Percentiles rank a stretch among this genome's conserved stretches.
Evolutionary conservation across 2,888 invertebrate species (phyloP).

Genomic region (Cheilosia soror): DNA sequence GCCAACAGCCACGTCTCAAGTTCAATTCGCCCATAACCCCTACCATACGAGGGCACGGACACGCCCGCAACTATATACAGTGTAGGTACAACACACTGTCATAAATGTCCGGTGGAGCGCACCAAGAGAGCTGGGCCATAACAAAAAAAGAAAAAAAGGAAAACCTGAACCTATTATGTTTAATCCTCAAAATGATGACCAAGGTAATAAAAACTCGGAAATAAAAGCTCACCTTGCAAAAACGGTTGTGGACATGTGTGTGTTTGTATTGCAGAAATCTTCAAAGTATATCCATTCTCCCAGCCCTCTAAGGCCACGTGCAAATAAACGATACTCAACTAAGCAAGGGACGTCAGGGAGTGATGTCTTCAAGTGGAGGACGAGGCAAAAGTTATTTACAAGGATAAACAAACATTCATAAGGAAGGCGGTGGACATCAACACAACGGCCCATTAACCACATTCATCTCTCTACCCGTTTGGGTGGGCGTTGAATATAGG

Average conservation of each 20-base stretch:
- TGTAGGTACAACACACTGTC: slow-evolving; percentile 31
- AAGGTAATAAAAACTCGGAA: slow-evolving; percentile 70
- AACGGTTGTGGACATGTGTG: slow-evolving; percentile 26
- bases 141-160: slow-evolving; percentile 55
- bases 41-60: slow-evolving; percentile 11
- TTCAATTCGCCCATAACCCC: slow-evolving; percentile 59
- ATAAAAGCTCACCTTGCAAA: slow-evolving; percentile 74
- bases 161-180: slow-evolving; percentile 70
- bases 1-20: slow-evolving; percentile 72
- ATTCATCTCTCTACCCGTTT: slow-evolving; percentile 33
- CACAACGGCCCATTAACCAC: slow-evolving; percentile 41
- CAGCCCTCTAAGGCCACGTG: slow-evolving; percentile 48
- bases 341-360: slow-evolving; percentile 10
- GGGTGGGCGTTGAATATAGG: slow-evolving; percentile 33
- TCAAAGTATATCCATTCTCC: slow-evolving; percentile 32
- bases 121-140: slow-evolving; percentile 39
- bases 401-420: slow-evolving; percentile 63
- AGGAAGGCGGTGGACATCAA: slow-evolving; percentile 33
- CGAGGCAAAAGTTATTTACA: slow-evolving; percentile 55
- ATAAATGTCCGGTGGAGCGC: slow-evolving; percentile 58
- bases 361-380: slow-evolving; percentile 43
- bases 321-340: slow-evolving; percentile 51
- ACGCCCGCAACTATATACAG: slow-evolving; percentile 27
- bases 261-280: slow-evolving; percentile 23
- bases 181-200: slow-evolving; percentile 72